Percentiles rank a stretch among this genome's conserved stretches.
phyloP scores from a whole-genome alignment of 2,797 vertebrate species.

The Melopsittacus undulatus region DNA sequence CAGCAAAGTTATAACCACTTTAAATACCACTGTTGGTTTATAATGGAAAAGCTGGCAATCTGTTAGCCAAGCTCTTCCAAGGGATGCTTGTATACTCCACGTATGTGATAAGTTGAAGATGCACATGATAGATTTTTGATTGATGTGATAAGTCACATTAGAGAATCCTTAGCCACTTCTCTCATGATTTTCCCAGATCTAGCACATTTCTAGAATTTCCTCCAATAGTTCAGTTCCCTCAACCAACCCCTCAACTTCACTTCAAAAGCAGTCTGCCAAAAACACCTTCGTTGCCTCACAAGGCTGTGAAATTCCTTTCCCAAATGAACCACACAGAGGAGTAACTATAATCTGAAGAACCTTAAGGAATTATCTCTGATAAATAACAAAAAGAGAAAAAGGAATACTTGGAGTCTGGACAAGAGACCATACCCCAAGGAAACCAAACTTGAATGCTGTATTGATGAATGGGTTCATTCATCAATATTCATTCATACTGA shows the following conservation, averaged over 20 bases:
- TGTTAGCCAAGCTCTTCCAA: background rate
- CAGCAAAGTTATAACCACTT: conserved; percentile 35
- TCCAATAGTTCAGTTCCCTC: background rate
- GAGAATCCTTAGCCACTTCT: background rate
- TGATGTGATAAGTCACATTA: background rate
- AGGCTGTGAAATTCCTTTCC: background rate
- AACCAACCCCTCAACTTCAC: background rate
- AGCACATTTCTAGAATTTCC: background rate
- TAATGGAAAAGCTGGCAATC: conserved; percentile 30
- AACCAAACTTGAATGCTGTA: background rate
- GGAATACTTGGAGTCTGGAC: rapidly evolving
- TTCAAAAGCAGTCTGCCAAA: background rate
- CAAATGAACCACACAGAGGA: background rate
- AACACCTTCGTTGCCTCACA: background rate
- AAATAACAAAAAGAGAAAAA: background rate
- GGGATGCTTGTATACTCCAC: background rate
- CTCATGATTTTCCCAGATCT: background rate
- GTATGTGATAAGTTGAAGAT: background rate
- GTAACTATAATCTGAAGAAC: background rate
- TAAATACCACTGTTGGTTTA: conserved; percentile 34
- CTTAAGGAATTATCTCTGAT: background rate
- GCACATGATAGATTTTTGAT: rapidly evolving
- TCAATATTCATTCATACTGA: background rate
- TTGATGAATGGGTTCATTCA: background rate
- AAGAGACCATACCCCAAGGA: background rate